Conservation (phyloP, 37 sponge, comb jelly and placozoan species). For the Geodia barretti region DNA sequence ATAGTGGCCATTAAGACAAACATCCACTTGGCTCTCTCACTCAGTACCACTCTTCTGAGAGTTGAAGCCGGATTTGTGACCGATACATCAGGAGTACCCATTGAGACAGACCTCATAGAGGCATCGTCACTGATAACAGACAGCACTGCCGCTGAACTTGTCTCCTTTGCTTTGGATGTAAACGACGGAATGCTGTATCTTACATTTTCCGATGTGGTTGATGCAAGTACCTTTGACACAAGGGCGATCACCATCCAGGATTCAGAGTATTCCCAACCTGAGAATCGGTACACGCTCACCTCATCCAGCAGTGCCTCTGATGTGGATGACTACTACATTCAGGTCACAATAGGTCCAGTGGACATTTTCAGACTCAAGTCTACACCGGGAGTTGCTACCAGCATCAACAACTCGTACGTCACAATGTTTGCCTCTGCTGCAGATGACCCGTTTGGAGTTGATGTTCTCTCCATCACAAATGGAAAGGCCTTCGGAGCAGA, state of each 20-base stretch:
- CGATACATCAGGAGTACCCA: slow-evolving; percentile 50
- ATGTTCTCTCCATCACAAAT: slow-evolving; percentile 82
- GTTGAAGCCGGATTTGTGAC: slow-evolving; percentile 33
- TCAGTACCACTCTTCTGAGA: slow-evolving; percentile 44
- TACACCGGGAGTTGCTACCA: slow-evolving; percentile 58
- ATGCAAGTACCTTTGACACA: slow-evolving; percentile 61
- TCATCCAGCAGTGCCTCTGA: slow-evolving; percentile 42
- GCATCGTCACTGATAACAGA: slow-evolving; percentile 43
- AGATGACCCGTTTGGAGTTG: slow-evolving; percentile 75
- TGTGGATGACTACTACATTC: slow-evolving; percentile 64
- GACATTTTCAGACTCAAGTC: slow-evolving; percentile 83
- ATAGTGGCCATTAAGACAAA: slow-evolving; percentile 73
- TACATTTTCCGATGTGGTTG: slow-evolving; percentile 83
- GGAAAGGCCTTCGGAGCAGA: slow-evolving; percentile 62
- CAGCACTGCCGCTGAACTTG: slow-evolving; percentile 25
- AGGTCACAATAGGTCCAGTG: slow-evolving; percentile 68
- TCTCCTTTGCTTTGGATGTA: slow-evolving; percentile 75
- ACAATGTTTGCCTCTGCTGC: slow-evolving; percentile 61
- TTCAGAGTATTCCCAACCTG: slow-evolving; percentile 5
- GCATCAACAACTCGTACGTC: slow-evolving; percentile 61
- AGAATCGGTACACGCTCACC: slow-evolving; percentile 55
- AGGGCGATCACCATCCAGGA: slow-evolving; percentile 72
- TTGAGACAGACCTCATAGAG: slow-evolving; percentile 3
- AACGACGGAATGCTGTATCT: slow-evolving; percentile 72
- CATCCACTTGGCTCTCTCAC: slow-evolving; percentile 27